A percentile compares a stretch with the other conserved stretches of the same genome.
phyloP scores from a whole-genome alignment of 2,888 invertebrate species.

The Oxytorus armatus region DNA sequence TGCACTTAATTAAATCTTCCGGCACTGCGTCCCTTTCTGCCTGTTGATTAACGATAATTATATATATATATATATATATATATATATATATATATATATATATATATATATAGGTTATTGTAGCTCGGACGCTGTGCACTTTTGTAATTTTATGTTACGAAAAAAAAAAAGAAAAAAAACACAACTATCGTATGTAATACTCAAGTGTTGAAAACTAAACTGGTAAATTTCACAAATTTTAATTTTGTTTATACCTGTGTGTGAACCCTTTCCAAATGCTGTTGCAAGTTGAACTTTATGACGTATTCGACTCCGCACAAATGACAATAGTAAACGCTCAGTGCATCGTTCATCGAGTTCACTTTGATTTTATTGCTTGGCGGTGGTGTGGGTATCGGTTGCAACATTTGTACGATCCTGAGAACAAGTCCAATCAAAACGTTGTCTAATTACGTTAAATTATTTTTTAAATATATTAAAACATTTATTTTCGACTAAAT shows the following conservation, averaged over 20 bases:
- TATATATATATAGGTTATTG: too few species aligned
- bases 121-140: too few species aligned
- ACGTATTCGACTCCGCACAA: conserved; percentile 89
- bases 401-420: conserved; percentile 84
- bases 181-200: too few species aligned
- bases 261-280: conserved; percentile 82
- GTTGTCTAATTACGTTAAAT: not conserved
- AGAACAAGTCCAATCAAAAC: not conserved
- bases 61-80: too few species aligned
- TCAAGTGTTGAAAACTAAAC: too few species aligned
- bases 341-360: conserved; percentile 85
- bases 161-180: too few species aligned
- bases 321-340: conserved; percentile 86
- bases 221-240: too few species aligned
- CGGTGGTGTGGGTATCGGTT: conserved; percentile 85
- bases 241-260: conserved; percentile 78
- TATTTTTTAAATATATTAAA: too few species aligned
- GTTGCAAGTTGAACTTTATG: conserved; percentile 88
- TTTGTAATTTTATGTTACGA: too few species aligned
- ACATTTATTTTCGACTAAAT: too few species aligned
- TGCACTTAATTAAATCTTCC: conserved; percentile 87
- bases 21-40: conserved; percentile 85
- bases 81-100: too few species aligned
- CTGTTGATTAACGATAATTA: too few species aligned
- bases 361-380: conserved; percentile 86